Conservation (phyloP, 2,113 vertebrate genomes). For the Anguilla rostrata region DNA sequence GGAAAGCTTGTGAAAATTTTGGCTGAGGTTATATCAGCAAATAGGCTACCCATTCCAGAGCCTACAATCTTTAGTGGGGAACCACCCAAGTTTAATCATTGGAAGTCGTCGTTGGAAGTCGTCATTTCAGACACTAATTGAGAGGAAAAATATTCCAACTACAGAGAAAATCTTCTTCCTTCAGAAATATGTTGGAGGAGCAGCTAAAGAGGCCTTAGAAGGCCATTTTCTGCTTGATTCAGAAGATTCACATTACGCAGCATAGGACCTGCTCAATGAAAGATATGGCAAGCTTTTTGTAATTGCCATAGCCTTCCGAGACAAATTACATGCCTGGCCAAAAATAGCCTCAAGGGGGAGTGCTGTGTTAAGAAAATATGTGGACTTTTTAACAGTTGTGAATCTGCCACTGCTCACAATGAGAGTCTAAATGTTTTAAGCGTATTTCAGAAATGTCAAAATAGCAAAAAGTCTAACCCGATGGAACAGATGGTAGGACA, state of each 20-base stretch:
- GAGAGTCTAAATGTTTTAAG: conserved; percentile 33
- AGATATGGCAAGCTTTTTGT: conserved; percentile 35
- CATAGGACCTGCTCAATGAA: conserved; percentile 40
- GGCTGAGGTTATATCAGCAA: conserved; percentile 39
- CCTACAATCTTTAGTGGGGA: conserved; percentile 42
- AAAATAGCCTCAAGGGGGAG: conserved; percentile 27
- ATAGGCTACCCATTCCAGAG: conserved; percentile 45
- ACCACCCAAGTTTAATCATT: conserved; percentile 44
- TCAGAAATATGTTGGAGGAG: conserved; percentile 40
- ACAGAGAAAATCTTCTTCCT: conserved; percentile 43
- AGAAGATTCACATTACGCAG: conserved; percentile 32
- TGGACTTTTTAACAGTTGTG: conserved; percentile 34
- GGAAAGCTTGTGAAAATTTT: conserved; percentile 32
- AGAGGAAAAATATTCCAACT: conserved; percentile 44
- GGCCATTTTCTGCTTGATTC: conserved; percentile 32
- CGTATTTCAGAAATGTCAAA: no score
- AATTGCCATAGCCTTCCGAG: conserved; percentile 38
- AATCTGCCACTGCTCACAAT: conserved; percentile 33
- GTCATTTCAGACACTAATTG: conserved; percentile 26
- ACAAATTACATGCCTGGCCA: conserved; percentile 34
- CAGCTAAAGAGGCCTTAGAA: conserved; percentile 32
- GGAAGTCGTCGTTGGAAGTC: conserved; percentile 40
- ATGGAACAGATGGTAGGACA: no score
- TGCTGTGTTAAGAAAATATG: conserved; percentile 25
- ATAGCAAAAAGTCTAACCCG: no score